Conservation (phyloP, 2,888 invertebrate species). For the Idaea dimidiata region DNA sequence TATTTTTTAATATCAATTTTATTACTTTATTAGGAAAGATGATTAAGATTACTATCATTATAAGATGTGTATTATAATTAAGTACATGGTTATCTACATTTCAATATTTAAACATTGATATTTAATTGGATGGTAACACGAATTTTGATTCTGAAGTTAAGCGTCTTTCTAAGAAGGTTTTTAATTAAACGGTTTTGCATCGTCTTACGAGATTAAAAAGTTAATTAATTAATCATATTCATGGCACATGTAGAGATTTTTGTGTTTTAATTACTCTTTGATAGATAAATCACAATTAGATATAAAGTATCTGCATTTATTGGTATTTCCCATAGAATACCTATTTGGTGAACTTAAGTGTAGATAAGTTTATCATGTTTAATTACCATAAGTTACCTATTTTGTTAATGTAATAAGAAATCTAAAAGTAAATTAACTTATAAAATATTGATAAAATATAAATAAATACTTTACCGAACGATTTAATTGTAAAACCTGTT, state of each 20-base stretch:
- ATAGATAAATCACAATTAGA: too few relatives aligned
- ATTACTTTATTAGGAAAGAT: conserved; percentile 13
- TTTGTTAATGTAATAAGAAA: neutral
- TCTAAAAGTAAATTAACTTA: neutral
- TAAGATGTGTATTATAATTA: neutral
- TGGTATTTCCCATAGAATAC: too few relatives aligned
- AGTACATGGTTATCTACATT: neutral
- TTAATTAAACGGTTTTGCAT: neutral
- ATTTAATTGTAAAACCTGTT: conserved; percentile 17
- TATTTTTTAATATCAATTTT: conserved; percentile 22
- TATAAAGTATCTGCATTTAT: too few relatives aligned
- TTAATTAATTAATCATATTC: neutral
- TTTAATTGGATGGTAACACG: neutral
- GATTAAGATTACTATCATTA: neutral
- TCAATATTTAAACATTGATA: neutral
- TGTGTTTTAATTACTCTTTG: too few relatives aligned
- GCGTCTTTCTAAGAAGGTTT: neutral
- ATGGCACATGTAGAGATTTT: neutral
- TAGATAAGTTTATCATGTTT: neutral
- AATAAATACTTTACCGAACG: neutral
- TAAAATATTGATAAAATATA: neutral
- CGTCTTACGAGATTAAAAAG: neutral
- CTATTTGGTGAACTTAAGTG: neutral
- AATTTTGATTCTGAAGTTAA: neutral
- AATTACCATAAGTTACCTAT: neutral